Base-by-base conservation (phyloP, 2,113 vertebrate species). In the Callospermophilus lateralis region DNA sequence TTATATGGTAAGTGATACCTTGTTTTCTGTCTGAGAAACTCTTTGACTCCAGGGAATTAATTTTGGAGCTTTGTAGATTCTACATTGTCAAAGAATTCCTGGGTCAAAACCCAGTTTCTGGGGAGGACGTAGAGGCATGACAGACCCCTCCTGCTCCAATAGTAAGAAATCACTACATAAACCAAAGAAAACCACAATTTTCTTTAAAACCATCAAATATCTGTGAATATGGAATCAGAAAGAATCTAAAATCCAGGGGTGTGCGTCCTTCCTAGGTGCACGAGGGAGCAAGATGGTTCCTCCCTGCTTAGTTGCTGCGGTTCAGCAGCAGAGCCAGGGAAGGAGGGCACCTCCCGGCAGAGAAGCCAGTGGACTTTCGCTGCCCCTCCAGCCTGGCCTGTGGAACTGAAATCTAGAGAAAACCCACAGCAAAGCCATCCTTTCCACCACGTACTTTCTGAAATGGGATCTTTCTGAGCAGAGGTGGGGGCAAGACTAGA, bases 21-120 rank as follows among this genome's bases (percentile, higher is more conserved):
- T 74, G 67, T 74, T 80, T 97, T 45, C 88, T 80, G 45, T 84
- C 61, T 91, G n/a, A 83, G 65, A 74, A 73, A 39, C 34, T 89
- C 48, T 96, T 65, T 53, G 83, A 85, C 55, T 48, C n/a, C 0
- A 63, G n/a, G 32, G 86, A 72, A 48, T 89, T 53, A 4, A 76
- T 32, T 91, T 91, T 92, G 53, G 45, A 53, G 15, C 51, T 83
- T 53, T 48, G n/a, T 6, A 84, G 74, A 45, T 91, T 94, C 84
- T 39, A n/a, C 53, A 20, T 65, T 84, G 37, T 76, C 58, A 45
- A 91, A 89, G 78, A 86, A 16, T 32, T 93, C 42, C 37, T 55
- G 12, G 12, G 11, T 87, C 34, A 48, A 8, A 74, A 79, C 8
- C 83, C 53, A 88, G 17, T 53, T 84, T 97, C 72, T 63, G 58